These are phyloP conservation scores for Protodeltote pygarga DNA, from an alignment of 2,888 invertebrate genomes.

Conservation along the genomic window DNA sequence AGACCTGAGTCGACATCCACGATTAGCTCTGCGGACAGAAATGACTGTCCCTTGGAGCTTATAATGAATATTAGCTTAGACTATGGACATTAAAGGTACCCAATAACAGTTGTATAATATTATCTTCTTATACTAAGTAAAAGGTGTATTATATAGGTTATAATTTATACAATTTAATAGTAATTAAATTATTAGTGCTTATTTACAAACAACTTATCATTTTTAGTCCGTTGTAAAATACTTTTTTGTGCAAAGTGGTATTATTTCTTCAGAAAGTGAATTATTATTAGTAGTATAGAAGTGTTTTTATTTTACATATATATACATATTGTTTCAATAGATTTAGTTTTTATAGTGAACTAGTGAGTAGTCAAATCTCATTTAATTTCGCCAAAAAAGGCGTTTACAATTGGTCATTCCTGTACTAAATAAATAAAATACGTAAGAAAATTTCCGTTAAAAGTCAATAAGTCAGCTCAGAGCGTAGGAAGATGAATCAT, in stretches of 20 bases:
- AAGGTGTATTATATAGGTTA: too few relatives aligned
- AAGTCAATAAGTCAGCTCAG: slow-evolving; percentile 43
- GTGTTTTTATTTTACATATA: neutral
- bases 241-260: slow-evolving; percentile 27
- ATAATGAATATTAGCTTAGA: slow-evolving; percentile 11
- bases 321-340: slow-evolving; percentile 11
- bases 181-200: slow-evolving; percentile 2
- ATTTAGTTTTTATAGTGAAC: slow-evolving; percentile 13
- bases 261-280: slow-evolving; percentile 2
- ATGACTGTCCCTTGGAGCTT: too few relatives aligned
- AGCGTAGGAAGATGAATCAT: slow-evolving; percentile 65
- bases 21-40: too few relatives aligned
- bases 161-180: too few relatives aligned
- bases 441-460: slow-evolving; percentile 51
- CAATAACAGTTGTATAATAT: too few relatives aligned
- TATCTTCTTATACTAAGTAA: too few relatives aligned
- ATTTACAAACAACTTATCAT: slow-evolving; percentile 1
- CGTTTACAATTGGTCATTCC: slow-evolving; percentile 50
- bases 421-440: slow-evolving; percentile 41
- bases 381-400: slow-evolving; percentile 50
- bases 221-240: neutral
- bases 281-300: neutral
- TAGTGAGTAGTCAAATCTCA: slow-evolving; percentile 39
- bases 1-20: too few relatives aligned
- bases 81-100: too few relatives aligned